Conservation (phyloP, 2,888 invertebrate species). For the Clunio marinus region DNA sequence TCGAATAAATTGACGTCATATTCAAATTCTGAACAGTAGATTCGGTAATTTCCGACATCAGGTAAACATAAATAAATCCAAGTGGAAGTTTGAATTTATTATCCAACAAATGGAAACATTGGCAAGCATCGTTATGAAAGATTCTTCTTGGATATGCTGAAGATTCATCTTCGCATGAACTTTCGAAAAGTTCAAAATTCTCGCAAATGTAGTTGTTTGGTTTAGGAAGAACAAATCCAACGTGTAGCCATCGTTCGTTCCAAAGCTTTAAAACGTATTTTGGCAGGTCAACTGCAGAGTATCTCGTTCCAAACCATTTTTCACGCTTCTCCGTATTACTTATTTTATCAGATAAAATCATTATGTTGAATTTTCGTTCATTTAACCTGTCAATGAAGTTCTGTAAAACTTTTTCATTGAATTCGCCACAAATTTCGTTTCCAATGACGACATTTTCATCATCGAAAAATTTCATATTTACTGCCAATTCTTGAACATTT, state of each 20-base stretch:
- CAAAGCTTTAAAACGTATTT: slow-evolving; percentile 6
- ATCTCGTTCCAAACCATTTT: slow-evolving; percentile 81
- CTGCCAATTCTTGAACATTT: slow-evolving; percentile 71
- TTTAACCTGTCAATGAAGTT: slow-evolving; percentile 46
- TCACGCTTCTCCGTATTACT: slow-evolving; percentile 61
- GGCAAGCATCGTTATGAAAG: slow-evolving; percentile 55
- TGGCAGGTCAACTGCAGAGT: slow-evolving; percentile 55
- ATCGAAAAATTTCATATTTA: slow-evolving; percentile 76
- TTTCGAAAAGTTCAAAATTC: slow-evolving; percentile 59
- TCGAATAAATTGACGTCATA: slow-evolving; percentile 20
- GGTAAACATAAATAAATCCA: slow-evolving; percentile 67
- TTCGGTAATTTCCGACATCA: slow-evolving; percentile 64
- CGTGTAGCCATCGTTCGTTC: slow-evolving; percentile 47
- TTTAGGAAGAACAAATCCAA: slow-evolving; percentile 63
- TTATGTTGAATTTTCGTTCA: slow-evolving; percentile 48
- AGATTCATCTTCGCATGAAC: slow-evolving; percentile 44
- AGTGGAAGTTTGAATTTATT: slow-evolving; percentile 76
- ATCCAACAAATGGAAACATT: slow-evolving; percentile 82
- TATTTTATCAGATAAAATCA: slow-evolving; percentile 43
- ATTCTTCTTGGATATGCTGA: slow-evolving; percentile 58
- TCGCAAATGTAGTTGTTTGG: slow-evolving; percentile 69
- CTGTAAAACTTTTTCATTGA: slow-evolving; percentile 59
- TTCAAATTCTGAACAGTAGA: slow-evolving; percentile 60
- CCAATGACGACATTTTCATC: slow-evolving; percentile 76
- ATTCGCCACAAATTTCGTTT: slow-evolving; percentile 68